phyloP scores from a whole-genome alignment of 1,140 invertebrate genomes.

The Ectropis grisescens region DNA sequence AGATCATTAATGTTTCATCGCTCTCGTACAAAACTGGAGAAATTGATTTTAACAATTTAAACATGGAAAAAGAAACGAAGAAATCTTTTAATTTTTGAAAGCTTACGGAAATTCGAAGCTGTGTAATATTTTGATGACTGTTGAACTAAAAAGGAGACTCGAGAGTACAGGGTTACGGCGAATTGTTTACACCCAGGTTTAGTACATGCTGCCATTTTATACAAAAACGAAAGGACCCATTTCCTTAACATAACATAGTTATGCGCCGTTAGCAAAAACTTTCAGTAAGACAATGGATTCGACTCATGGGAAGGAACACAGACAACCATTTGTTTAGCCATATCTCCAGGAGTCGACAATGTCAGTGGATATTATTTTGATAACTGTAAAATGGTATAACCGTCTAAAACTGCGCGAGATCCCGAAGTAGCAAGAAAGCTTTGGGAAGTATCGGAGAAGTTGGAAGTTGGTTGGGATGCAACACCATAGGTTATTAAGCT shows the following conservation, averaged over 20 bases:
- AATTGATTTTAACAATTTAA: slow-evolving; percentile 82
- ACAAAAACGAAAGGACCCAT: no score
- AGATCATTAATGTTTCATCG: slow-evolving; percentile 89
- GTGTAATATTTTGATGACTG: slow-evolving; percentile 86
- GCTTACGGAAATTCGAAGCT: slow-evolving; percentile 84
- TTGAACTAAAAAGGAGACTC: slow-evolving; percentile 80
- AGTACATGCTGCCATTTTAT: slow-evolving; percentile 31
- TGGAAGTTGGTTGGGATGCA: no score
- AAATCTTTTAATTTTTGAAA: slow-evolving; percentile 60
- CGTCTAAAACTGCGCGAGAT: slow-evolving; percentile 30
- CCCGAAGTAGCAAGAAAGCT: slow-evolving; percentile 30
- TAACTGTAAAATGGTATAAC: slow-evolving; percentile 50
- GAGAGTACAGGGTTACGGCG: slow-evolving; percentile 81
- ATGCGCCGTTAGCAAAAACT: no score
- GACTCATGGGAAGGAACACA: slow-evolving; percentile 65
- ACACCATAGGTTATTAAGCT: no score
- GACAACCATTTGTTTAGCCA: slow-evolving; percentile 67
- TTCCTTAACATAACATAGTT: slow-evolving; percentile 6
- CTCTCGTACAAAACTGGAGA: slow-evolving; percentile 77
- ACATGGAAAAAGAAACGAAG: slow-evolving; percentile 66
- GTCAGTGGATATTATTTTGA: slow-evolving; percentile 70
- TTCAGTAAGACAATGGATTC: no score
- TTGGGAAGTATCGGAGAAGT: slow-evolving; percentile 26
- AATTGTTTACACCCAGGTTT: slow-evolving; percentile 88
- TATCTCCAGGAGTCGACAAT: slow-evolving; percentile 57